phyloP scores from a whole-genome alignment of 1,140 invertebrate genomes.

The Acromyrmex echinatior region DNA sequence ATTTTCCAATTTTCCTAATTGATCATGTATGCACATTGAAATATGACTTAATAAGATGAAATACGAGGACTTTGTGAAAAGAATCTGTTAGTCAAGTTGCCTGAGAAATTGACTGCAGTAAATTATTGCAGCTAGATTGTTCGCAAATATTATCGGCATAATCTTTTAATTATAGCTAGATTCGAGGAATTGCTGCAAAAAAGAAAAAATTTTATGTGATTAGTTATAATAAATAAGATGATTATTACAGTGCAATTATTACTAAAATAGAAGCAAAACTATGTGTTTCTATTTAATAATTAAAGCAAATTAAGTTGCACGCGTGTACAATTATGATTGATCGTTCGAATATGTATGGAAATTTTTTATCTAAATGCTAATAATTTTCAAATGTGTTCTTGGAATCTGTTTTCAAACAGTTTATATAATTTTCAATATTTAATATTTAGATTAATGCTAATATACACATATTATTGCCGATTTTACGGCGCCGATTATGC shows the following conservation, averaged over 20 bases:
- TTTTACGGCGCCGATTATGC: not conserved
- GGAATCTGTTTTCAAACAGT: not conserved
- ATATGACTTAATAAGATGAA: constrained; percentile 11
- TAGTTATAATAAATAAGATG: not conserved
- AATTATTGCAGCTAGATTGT: not conserved
- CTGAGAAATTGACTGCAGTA: not conserved
- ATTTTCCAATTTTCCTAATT: constrained; percentile 51
- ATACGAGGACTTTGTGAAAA: not conserved
- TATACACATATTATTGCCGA: not conserved
- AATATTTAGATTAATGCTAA: constrained; percentile 7
- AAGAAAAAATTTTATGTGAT: not conserved
- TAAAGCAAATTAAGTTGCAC: not conserved
- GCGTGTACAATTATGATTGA: not conserved
- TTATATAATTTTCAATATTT: constrained; percentile 5
- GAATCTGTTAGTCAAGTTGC: not conserved
- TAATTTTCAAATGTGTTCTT: constrained; percentile 17
- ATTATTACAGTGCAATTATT: constrained; percentile 4
- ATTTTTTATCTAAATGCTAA: not conserved
- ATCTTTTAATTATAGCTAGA: constrained; percentile 17
- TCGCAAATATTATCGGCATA: not conserved
- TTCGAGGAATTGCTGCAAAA: not conserved
- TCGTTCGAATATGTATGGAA: not conserved
- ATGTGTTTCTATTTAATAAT: not conserved
- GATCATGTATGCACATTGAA: not conserved
- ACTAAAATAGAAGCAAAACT: not conserved